Percentiles rank a stretch among this genome's conserved stretches.
phyloP scores from a whole-genome alignment of 2,888 invertebrate species.

The Eupithecia pulchellata region DNA sequence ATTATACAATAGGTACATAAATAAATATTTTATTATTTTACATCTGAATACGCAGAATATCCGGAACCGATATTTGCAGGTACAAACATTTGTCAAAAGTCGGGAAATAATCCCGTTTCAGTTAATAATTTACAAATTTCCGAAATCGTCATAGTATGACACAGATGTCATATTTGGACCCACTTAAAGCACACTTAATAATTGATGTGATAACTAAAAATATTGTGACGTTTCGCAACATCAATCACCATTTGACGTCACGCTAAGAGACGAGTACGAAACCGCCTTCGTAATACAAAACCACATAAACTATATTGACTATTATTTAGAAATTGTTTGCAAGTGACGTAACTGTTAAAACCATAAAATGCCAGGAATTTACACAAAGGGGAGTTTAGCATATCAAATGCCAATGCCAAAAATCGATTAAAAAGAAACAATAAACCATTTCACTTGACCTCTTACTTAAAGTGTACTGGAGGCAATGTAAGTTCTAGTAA shows the following conservation, averaged over 20 bases:
- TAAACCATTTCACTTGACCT: conserved; percentile 13
- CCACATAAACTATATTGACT: neutral
- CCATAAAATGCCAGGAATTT: conserved; percentile 1
- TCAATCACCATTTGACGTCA: conserved; percentile 5
- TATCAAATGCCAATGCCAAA: conserved; percentile 22
- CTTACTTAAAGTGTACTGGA: neutral
- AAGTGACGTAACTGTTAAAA: neutral
- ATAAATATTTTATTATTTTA: too few relatives aligned
- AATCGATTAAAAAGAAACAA: conserved; percentile 19
- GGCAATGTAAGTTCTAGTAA: conserved; percentile 11
- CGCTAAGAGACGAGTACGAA: neutral
- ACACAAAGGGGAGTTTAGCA: conserved; percentile 12
- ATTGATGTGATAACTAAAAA: neutral
- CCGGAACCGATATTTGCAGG: too few relatives aligned
- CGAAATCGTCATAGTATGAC: neutral
- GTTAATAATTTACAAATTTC: neutral
- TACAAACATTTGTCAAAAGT: too few relatives aligned
- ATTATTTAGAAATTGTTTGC: neutral
- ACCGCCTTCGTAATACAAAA: neutral
- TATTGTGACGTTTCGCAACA: neutral
- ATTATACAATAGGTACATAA: too few relatives aligned
- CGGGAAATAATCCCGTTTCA: too few relatives aligned
- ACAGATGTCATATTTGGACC: neutral
- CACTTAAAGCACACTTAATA: neutral
- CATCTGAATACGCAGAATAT: too few relatives aligned